phyloP scores from a whole-genome alignment of 2,797 vertebrate species.

The Harpagifer antarcticus region DNA sequence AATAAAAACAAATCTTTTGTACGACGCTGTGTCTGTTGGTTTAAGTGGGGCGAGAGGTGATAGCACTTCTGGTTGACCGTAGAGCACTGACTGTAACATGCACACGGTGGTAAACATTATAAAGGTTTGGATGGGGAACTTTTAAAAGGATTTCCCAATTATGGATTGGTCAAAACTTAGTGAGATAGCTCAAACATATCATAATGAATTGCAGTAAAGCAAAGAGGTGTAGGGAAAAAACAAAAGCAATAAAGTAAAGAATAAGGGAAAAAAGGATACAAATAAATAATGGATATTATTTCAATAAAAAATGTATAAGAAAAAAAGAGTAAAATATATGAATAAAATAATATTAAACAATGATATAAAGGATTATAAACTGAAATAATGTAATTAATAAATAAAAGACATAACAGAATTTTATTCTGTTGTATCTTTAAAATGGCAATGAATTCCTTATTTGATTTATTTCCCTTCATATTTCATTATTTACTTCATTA shows the following conservation, averaged over 20 bases:
- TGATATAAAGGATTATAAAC: too few relatives aligned
- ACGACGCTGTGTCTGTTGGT: slow-evolving; percentile 73
- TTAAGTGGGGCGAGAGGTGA: slow-evolving; percentile 38
- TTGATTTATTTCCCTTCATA: too few relatives aligned
- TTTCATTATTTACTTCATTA: too few relatives aligned
- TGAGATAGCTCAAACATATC: background rate
- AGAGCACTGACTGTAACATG: slow-evolving; percentile 6
- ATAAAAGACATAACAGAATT: too few relatives aligned
- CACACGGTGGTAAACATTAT: background rate
- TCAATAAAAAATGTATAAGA: background rate
- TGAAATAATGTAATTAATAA: too few relatives aligned
- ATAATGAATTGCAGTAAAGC: background rate
- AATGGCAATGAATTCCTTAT: too few relatives aligned
- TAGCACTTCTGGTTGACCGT: background rate
- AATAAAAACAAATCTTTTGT: slow-evolving; percentile 84
- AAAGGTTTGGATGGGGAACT: background rate
- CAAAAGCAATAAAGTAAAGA: too few relatives aligned
- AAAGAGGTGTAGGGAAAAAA: too few relatives aligned
- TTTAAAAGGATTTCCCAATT: background rate
- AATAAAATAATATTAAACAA: too few relatives aligned
- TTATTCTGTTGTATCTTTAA: too few relatives aligned
- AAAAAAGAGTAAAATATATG: too few relatives aligned
- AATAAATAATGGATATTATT: background rate
- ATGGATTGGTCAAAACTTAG: background rate
- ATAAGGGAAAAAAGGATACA: too few relatives aligned